Conservation (phyloP, 2,113 vertebrate genomes). For the Tyto alba region DNA sequence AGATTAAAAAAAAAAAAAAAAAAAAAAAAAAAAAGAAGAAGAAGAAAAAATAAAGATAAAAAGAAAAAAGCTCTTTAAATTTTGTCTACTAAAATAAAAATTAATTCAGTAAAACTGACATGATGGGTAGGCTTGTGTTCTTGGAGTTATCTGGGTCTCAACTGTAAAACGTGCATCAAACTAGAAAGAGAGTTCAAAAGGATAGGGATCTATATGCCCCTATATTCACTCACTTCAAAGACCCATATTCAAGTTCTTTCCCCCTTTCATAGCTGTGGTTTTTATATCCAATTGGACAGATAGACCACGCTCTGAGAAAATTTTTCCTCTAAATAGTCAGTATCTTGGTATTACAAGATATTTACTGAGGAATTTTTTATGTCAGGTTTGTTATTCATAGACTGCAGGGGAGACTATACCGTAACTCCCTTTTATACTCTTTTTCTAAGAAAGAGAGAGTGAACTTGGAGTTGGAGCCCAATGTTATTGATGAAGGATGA, state of each 20-base stretch:
- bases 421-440: background rate
- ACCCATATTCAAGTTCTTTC: background rate
- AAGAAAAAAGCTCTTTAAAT: background rate
- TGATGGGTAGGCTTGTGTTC: background rate
- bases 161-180: background rate
- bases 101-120: background rate
- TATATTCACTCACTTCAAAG: background rate
- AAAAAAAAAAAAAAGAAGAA: no score
- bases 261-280: background rate
- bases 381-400: background rate
- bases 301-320: background rate
- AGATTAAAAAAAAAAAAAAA: background rate
- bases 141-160: background rate
- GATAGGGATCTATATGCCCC: fast-evolving
- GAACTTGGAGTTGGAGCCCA: background rate
- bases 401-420: background rate
- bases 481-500: background rate
- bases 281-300: background rate
- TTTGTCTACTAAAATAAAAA: background rate
- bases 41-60: no score
- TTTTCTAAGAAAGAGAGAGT: background rate
- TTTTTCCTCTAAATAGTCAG: background rate
- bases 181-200: background rate
- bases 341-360: background rate
- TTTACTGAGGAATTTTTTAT: background rate